phyloP scores from a whole-genome alignment of 2,113 vertebrate genomes.

The Catharus fuscescens region DNA sequence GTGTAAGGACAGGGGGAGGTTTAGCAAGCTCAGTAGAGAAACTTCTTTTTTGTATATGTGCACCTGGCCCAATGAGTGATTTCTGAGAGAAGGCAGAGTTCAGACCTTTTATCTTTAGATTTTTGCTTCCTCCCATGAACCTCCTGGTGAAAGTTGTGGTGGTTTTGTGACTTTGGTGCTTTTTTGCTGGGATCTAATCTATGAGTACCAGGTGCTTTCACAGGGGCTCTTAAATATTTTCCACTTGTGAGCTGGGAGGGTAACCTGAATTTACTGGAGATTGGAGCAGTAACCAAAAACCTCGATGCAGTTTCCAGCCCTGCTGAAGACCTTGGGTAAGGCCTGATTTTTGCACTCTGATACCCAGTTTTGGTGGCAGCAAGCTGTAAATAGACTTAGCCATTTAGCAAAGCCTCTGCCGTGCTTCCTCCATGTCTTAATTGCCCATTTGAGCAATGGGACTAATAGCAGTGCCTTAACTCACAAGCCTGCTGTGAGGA shows the following conservation, averaged over 20 bases:
- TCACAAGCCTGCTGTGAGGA: neutral
- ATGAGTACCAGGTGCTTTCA: neutral
- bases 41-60: neutral
- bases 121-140: neutral
- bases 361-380: neutral
- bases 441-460: neutral
- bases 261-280: neutral
- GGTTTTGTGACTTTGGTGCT: neutral
- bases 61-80: neutral
- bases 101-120: slow-evolving; percentile 17
- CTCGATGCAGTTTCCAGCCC: neutral
- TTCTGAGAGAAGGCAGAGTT: neutral
- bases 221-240: neutral
- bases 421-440: neutral
- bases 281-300: neutral
- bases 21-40: neutral
- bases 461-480: neutral
- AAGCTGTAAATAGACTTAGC: neutral
- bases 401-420: neutral
- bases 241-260: neutral
- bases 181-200: neutral
- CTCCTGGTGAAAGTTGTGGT: neutral
- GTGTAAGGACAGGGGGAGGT: neutral
- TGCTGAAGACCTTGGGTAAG: neutral
- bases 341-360: neutral